Percentiles rank a stretch among this genome's conserved stretches.
Conservation (phyloP, 2,113 vertebrate genomes). For the Sturnus vulgaris region DNA sequence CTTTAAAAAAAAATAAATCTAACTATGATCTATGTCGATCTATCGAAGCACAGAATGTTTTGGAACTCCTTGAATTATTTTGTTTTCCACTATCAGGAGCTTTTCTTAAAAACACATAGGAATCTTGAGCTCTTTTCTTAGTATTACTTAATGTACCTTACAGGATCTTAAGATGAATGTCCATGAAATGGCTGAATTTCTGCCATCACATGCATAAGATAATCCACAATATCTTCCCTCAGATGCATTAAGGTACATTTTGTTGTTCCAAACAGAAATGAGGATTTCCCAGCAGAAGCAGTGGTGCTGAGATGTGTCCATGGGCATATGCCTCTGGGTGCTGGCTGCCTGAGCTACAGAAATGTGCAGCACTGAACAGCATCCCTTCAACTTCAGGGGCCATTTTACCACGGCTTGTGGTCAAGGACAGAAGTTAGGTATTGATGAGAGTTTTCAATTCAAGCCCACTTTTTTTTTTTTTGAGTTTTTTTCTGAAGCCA, state of each 20-base stretch:
- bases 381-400: fast-evolving
- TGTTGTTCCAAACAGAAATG: not conserved
- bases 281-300: not conserved
- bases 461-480: not conserved
- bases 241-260: not conserved
- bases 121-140: not conserved
- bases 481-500: not conserved
- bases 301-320: fast-evolving
- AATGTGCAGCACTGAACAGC: not conserved
- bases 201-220: not conserved
- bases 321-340: fast-evolving
- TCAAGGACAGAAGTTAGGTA: not conserved
- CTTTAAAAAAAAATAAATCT: not conserved
- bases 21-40: not conserved
- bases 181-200: not conserved
- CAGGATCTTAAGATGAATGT: not conserved
- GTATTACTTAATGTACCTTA: not conserved
- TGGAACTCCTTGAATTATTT: not conserved
- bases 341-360: not conserved
- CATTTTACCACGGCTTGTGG: not conserved
- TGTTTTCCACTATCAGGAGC: not conserved
- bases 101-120: not conserved
- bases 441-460: not conserved
- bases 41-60: not conserved
- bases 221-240: not conserved